Percentiles rank a stretch among this genome's conserved stretches.
Conservation (phyloP, 2,113 vertebrate species). For the Mionectes macconnelli region DNA sequence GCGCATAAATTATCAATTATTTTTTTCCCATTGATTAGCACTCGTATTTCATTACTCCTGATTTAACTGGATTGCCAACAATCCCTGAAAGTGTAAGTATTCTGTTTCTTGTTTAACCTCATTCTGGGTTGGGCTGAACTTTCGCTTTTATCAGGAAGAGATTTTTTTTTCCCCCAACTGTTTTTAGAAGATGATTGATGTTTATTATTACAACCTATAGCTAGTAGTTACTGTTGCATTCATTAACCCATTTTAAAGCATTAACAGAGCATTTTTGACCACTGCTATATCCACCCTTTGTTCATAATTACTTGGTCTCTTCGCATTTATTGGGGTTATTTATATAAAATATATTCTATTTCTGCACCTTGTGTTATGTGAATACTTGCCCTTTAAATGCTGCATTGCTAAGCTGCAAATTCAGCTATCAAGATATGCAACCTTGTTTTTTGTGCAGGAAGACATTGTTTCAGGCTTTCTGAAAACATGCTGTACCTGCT, state of each 20-base stretch:
- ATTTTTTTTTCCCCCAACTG: neutral
- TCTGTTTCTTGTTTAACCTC: neutral
- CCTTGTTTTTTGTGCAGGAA: neutral
- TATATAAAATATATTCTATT: neutral
- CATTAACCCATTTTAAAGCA: neutral
- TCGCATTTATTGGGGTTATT: neutral
- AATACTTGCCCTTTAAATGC: neutral
- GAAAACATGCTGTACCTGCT: neutral
- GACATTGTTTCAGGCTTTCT: neutral
- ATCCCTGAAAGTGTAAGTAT: constrained; percentile 98
- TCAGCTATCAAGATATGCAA: neutral
- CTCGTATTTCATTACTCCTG: constrained; percentile 95
- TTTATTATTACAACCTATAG: neutral
- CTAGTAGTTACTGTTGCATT: neutral
- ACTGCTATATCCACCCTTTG: neutral
- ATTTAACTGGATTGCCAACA: constrained; percentile 93
- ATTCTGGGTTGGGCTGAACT: neutral
- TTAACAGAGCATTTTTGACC: neutral
- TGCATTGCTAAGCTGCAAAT: neutral
- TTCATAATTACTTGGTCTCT: neutral
- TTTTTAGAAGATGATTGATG: constrained; percentile 8
- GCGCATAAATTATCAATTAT: constrained; percentile 28
- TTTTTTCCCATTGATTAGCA: constrained; percentile 75
- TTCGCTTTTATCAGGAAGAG: neutral
- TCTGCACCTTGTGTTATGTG: neutral